Conservation (phyloP, 2,888 invertebrate species). For the Caenorhabditis macrosperma region DNA sequence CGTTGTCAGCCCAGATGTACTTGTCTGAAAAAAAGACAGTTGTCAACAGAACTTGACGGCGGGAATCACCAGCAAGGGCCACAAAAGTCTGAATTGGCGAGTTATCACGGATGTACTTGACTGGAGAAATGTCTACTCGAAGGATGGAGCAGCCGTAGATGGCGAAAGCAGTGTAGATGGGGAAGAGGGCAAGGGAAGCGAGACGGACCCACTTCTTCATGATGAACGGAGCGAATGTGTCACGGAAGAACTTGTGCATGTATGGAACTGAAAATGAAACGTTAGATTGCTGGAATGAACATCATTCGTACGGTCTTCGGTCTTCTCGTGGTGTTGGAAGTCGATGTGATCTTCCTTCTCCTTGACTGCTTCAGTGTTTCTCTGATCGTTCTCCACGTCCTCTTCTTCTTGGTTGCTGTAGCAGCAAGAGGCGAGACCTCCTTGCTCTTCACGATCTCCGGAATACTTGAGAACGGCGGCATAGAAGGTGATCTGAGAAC, state of each 20-base stretch:
- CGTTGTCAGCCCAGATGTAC: constrained; percentile 80
- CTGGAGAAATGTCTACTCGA: constrained; percentile 78
- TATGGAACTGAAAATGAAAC: constrained; percentile 70
- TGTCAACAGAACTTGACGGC: neutral
- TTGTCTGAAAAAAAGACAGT: constrained; percentile 64
- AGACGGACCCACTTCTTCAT: constrained; percentile 73
- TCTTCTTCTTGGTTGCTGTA: constrained; percentile 60
- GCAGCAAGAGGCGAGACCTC: constrained; percentile 76
- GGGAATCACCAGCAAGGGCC: constrained; percentile 72
- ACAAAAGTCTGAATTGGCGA: constrained; percentile 80
- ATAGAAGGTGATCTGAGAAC: constrained; percentile 77
- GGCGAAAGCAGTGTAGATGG: constrained; percentile 74
- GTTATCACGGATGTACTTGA: constrained; percentile 79
- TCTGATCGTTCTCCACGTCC: constrained; percentile 19
- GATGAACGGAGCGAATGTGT: constrained; percentile 75
- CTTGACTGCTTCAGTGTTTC: constrained; percentile 41
- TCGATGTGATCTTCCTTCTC: constrained; percentile 57
- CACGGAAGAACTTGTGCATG: constrained; percentile 78
- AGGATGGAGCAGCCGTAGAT: constrained; percentile 78
- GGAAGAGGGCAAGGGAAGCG: constrained; percentile 70
- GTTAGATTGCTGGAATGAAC: neutral
- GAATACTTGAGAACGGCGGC: constrained; percentile 78
- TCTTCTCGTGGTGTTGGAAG: constrained; percentile 67
- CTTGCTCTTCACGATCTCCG: constrained; percentile 74
- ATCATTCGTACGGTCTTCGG: constrained; percentile 58